phyloP scores from a whole-genome alignment of 2,888 invertebrate species.

The Brenthis hecate region DNA sequence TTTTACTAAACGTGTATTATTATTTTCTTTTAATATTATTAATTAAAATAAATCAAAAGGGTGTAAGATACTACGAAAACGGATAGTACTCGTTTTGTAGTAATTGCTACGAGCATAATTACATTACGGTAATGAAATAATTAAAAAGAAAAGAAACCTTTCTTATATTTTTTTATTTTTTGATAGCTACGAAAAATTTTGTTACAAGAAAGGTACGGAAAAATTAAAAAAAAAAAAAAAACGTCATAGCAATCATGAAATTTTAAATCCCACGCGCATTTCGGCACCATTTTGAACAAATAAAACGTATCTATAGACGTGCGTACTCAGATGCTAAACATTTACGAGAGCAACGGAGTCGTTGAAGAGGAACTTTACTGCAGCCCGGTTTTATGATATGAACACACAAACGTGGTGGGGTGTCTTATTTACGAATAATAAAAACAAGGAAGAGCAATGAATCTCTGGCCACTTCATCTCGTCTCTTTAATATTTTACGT shows the following conservation, averaged over 20 bases:
- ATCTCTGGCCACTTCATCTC: conserved; percentile 81
- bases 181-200: neutral
- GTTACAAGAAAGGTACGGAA: neutral
- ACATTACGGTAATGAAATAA: no score
- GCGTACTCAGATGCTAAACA: conserved; percentile 59
- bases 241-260: neutral
- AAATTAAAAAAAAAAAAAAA: neutral
- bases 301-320: conserved; percentile 44
- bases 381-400: conserved; percentile 75
- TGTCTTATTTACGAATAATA: conserved; percentile 80
- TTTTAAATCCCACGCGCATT: conserved; percentile 23
- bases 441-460: conserved; percentile 80
- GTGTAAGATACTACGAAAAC: no score
- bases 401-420: conserved; percentile 69
- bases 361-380: conserved; percentile 68
- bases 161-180: neutral
- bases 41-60: no score
- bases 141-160: no score
- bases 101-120: no score
- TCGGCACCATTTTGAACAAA: conserved; percentile 34
- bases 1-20: no score
- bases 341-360: conserved; percentile 63
- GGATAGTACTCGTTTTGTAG: no score
- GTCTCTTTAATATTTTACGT: conserved; percentile 82
- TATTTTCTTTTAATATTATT: no score